A percentile compares a stretch with the other conserved stretches of the same genome.
Evolutionary conservation across 2,888 invertebrate species (phyloP).

Genomic region (Drosophila greeni): DNA sequence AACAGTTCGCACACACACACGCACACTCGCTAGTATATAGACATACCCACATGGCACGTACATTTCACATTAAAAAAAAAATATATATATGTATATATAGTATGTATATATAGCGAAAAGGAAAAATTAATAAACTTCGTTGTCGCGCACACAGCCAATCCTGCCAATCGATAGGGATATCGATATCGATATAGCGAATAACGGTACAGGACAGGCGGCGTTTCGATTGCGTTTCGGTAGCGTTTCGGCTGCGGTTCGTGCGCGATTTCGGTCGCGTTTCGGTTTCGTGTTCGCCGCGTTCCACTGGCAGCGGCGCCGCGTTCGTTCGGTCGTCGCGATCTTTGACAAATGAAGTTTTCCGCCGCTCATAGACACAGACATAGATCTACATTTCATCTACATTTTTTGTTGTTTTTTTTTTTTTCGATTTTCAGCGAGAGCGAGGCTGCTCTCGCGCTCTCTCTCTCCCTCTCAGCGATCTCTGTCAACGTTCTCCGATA

Average conservation of each 20-base stretch:
- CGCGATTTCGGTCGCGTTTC: constrained; percentile 43
- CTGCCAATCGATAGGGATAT: constrained; percentile 17
- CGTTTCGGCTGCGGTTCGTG: constrained; percentile 30
- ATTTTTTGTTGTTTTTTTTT: constrained; percentile 26
- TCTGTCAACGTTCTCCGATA: constrained; percentile 12
- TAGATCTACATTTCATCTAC: constrained; percentile 47
- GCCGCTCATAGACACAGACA: constrained; percentile 23
- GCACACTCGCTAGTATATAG: background rate
- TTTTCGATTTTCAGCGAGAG: constrained; percentile 25
- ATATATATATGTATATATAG: background rate
- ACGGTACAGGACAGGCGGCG: constrained; percentile 37
- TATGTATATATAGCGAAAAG: background rate
- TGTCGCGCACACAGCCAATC: constrained; percentile 20
- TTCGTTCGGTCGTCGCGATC: constrained; percentile 70
- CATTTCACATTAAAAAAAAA: constrained; percentile 27
- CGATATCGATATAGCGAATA: constrained; percentile 16
- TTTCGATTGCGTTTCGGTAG: constrained; percentile 33
- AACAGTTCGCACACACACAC: constrained; percentile 4
- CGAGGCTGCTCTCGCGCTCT: constrained; percentile 10
- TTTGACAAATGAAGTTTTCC: constrained; percentile 72
- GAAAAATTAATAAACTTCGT: constrained; percentile 9
- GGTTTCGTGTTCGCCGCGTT: constrained; percentile 51
- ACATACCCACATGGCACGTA: constrained; percentile 17
- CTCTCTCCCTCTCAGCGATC: constrained; percentile 3
- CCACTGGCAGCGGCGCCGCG: constrained; percentile 51